Evolutionary conservation across 2,113 vertebrate species (phyloP), one percentile per base, ranked within the genome.

Genomic region (Marcusenius ussheri): DNA sequence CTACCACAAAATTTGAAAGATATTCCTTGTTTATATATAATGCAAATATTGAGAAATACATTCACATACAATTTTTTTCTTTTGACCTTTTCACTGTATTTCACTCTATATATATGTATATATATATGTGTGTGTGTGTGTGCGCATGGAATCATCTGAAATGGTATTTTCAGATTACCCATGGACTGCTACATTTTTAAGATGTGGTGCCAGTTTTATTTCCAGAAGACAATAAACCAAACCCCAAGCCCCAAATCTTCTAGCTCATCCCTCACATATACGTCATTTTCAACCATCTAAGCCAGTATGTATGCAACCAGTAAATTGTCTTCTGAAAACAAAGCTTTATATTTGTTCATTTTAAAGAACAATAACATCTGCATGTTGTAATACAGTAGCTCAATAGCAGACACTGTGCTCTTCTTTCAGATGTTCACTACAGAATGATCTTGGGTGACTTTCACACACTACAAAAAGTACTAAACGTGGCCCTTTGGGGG

Each of bases 381-480:
- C 35, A 77, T 42, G 74, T 80, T 42, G 35, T 80, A 80, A 80
- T 80, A 39, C 50, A 66, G 35, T 66, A 66, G 21, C 15, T 35
- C 47, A 17, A 39, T 35, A 53, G 19, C 86, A 87, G 86, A 15
- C 42, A 47, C 45, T n/a, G 27, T 17, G 24, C 13, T 87, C 35
- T 31, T 27, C n/a, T 49, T 45, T 88, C 21, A 62, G 35, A 39
- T 42, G 9, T n/a, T 80, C 19, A 11, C 46, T 89, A 87, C 56
- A 80, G 83, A 91, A 89, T 5, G 89, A 80, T 92, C 24, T 70
- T 83, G 83, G 87, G 21, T 39, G 85, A 90, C 80, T 70, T 91
- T 92, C 91, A 91, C 90, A 92, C 53, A 42, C 89, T 91, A 90
- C 90, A 93, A 91, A 91, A 92, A 91, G 91, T 70, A 19, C 84